These are phyloP conservation scores for Macquaria australasica DNA, from an alignment of 2,113 vertebrate species.

Conservation along the genomic window DNA sequence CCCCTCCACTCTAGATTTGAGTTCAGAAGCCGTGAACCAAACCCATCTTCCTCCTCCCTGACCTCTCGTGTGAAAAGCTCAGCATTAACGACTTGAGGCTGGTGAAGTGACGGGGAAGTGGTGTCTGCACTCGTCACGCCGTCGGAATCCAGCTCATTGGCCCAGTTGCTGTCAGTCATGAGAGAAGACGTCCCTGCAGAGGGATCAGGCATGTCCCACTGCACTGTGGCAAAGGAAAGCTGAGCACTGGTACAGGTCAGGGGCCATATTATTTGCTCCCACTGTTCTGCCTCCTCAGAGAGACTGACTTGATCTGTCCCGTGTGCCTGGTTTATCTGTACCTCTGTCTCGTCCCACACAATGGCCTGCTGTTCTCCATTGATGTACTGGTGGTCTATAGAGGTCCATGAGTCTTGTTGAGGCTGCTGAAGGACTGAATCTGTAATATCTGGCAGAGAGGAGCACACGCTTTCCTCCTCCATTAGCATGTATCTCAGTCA, in stretches of 20 bases:
- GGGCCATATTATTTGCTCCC: conserved; percentile 65
- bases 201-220: conserved; percentile 78
- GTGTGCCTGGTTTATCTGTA: not conserved
- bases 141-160: conserved; percentile 53
- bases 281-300: conserved; percentile 61
- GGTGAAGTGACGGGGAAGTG: conserved; percentile 29
- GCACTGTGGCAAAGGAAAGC: conserved; percentile 77
- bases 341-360: conserved; percentile 16
- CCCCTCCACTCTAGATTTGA: conserved; percentile 20
- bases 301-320: conserved; percentile 6
- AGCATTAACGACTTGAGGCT: conserved; percentile 22
- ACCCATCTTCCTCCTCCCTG: conserved; percentile 41
- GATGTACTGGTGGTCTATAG: conserved; percentile 32
- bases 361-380: conserved; percentile 46
- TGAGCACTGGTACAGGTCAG: conserved; percentile 46
- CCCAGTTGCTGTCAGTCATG: conserved; percentile 45
- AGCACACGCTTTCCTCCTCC: conserved; percentile 69
- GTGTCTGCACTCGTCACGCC: conserved; percentile 13
- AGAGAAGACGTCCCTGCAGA: conserved; percentile 33
- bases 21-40: conserved; percentile 28
- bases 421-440: conserved; percentile 39
- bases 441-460: conserved; percentile 42
- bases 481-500: conserved; percentile 56
- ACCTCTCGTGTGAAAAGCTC: conserved; percentile 25
- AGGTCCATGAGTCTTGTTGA: conserved; percentile 39